These are phyloP conservation scores for Corapipo altera DNA, from an alignment of 2,113 vertebrate species.

Conservation along the genomic window DNA sequence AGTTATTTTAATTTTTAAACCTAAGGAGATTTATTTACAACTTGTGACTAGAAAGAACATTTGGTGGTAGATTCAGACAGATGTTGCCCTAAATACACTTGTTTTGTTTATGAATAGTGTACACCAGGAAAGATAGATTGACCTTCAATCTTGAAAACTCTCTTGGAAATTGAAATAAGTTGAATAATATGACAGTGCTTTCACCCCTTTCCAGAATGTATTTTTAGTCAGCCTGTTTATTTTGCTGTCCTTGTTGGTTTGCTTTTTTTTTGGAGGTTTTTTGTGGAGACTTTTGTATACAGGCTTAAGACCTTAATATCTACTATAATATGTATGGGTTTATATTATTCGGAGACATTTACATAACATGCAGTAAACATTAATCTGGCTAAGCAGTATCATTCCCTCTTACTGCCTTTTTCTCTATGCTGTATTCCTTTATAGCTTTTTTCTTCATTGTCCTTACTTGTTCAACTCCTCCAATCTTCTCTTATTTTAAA, in stretches of 20 bases:
- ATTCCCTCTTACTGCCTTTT: neutral
- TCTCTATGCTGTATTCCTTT: neutral
- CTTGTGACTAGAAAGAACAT: neutral
- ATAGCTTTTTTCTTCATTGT: neutral
- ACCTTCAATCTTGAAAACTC: neutral
- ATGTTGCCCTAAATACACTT: constrained; percentile 15
- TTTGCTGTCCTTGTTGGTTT: neutral
- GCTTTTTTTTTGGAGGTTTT: neutral
- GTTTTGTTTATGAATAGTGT: neutral
- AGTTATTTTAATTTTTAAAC: neutral
- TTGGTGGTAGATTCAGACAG: constrained; percentile 3
- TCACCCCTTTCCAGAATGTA: neutral
- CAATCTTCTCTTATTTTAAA: neutral
- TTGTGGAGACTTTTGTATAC: neutral
- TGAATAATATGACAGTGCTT: neutral
- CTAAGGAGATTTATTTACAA: neutral
- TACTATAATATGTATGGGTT: neutral
- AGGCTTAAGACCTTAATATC: neutral
- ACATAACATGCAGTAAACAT: neutral
- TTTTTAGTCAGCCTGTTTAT: neutral
- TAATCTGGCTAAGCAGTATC: neutral
- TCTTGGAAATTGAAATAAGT: neutral
- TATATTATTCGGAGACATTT: neutral
- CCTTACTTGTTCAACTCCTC: neutral
- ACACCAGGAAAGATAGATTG: neutral